A percentile compares a stretch with the other conserved stretches of the same genome.
These are phyloP conservation scores for Melangyna quadrimaculata DNA, from an alignment of 2,888 invertebrate genomes.

Conservation along the genomic window DNA sequence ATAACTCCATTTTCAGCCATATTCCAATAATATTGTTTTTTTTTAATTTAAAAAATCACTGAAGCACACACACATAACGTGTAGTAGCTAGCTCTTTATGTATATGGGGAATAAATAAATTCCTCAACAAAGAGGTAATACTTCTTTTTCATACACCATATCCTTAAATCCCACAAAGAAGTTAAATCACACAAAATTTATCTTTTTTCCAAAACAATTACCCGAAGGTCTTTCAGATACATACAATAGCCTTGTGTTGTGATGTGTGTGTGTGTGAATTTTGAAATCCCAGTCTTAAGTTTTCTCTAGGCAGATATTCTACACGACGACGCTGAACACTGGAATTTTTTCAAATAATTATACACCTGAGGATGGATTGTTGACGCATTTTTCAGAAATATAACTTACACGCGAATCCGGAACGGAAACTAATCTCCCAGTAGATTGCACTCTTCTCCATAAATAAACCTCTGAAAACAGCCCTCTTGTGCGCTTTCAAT, in stretches of 20 bases:
- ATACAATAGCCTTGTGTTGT: not conserved
- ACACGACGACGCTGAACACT: not conserved
- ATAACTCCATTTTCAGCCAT: not conserved
- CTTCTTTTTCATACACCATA: not conserved
- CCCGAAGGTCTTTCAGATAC: conserved; percentile 10
- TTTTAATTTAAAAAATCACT: not conserved
- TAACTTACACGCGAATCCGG: conserved; percentile 50
- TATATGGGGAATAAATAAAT: not conserved
- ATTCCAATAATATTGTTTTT: not conserved
- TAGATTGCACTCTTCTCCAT: not conserved
- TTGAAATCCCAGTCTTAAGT: not conserved
- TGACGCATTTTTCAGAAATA: conserved; percentile 59
- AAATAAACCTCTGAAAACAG: not conserved
- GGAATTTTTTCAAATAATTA: conserved; percentile 60
- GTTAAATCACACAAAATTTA: conserved; percentile 55
- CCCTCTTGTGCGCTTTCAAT: conserved; percentile 38
- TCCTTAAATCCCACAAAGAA: not conserved
- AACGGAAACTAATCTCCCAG: not conserved
- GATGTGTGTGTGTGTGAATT: no score
- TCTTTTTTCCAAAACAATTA: conserved; percentile 62
- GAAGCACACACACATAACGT: not conserved
- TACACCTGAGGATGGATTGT: conserved; percentile 68
- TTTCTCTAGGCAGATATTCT: not conserved
- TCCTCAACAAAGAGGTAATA: not conserved
- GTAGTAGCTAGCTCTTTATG: not conserved